A percentile compares a stretch with the other conserved stretches of the same genome.
phyloP scores from a whole-genome alignment of 2,113 vertebrate genomes.

The Tachysurus vachellii region DNA sequence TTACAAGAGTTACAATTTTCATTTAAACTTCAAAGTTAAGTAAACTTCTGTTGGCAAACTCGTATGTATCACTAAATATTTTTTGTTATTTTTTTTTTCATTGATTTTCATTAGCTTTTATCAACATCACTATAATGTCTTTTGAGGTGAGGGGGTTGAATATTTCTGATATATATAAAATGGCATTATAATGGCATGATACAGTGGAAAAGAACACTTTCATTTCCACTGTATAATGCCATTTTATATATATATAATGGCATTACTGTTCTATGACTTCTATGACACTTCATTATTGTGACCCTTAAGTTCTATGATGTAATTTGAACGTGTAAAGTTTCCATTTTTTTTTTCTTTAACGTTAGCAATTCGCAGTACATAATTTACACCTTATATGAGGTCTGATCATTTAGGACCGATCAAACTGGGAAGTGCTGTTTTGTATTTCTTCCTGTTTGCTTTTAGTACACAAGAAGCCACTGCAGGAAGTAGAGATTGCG shows the following conservation, averaged over 20 bases:
- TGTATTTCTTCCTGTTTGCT: slow-evolving; percentile 20
- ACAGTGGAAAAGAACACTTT: too few species aligned
- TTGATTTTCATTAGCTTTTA: too few species aligned
- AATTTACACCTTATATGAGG: not conserved
- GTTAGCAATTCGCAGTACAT: not conserved
- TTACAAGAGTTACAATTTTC: too few species aligned
- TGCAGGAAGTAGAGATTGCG: slow-evolving; percentile 92
- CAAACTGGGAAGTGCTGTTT: not conserved
- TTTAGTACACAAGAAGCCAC: slow-evolving; percentile 90
- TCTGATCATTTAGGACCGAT: not conserved
- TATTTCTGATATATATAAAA: too few species aligned
- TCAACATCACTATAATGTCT: too few species aligned
- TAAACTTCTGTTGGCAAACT: too few species aligned
- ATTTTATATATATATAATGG: not conserved
- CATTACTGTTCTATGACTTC: not conserved
- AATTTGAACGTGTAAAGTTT: not conserved
- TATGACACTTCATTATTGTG: not conserved
- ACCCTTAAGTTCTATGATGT: not conserved
- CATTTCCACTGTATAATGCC: too few species aligned
- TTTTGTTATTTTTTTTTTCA: too few species aligned
- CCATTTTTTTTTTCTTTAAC: not conserved
- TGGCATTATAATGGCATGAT: too few species aligned
- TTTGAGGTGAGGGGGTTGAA: too few species aligned
- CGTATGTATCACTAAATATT: too few species aligned
- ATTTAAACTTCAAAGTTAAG: too few species aligned